A percentile compares a stretch with the other conserved stretches of the same genome.
Evolutionary conservation across 2,888 invertebrate species (phyloP).

Genomic region (Falcaria lacertinaria): DNA sequence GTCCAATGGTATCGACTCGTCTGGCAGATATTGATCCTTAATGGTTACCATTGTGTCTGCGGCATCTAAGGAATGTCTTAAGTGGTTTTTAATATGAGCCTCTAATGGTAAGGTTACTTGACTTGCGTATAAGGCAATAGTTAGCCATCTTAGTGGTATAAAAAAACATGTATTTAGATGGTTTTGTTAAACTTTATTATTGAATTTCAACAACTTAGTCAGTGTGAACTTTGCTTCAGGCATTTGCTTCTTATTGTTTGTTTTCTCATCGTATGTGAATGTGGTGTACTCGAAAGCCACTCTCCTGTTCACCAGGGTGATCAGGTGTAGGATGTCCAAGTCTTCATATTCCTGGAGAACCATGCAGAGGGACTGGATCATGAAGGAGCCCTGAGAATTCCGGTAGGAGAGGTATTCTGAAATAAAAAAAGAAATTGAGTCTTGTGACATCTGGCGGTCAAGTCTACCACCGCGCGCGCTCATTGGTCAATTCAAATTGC

Average conservation of each 20-base stretch:
- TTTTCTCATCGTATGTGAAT: constrained; percentile 17
- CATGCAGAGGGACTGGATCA: constrained; percentile 55
- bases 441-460: no score
- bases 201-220: constrained; percentile 35
- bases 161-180: no score
- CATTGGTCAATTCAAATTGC: no score
- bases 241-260: constrained; percentile 51
- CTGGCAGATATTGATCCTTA: no score
- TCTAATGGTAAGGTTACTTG: no score
- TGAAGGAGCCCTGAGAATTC: constrained; percentile 47
- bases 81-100: no score
- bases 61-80: no score
- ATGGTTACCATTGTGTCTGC: no score
- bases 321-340: constrained; percentile 46
- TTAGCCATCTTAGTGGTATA: no score
- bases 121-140: no score
- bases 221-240: constrained; percentile 54
- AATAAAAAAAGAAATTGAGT: constrained; percentile 3
- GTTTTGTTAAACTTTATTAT: background rate
- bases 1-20: no score
- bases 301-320: constrained; percentile 39
- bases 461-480: no score
- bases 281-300: constrained; percentile 41
- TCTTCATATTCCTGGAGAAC: constrained; percentile 29
- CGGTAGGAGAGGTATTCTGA: constrained; percentile 50